Evolutionary conservation across 2,797 vertebrate genomes (phyloP), one percentile per base, ranked within the genome.

Genomic region (Tolypeutes matacus): DNA sequence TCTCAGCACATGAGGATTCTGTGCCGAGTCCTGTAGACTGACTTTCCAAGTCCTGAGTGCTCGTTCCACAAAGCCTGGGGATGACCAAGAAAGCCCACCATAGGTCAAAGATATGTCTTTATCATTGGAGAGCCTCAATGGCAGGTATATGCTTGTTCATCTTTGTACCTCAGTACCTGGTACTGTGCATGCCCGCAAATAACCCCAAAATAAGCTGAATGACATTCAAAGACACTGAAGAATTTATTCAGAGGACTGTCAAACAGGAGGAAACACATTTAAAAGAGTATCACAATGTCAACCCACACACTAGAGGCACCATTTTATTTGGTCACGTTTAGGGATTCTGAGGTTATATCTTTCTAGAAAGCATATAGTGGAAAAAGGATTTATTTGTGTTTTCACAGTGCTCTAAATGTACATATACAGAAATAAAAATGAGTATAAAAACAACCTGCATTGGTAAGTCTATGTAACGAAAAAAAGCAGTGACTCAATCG

Each of bases 311-410:
- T 42, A 62, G 0, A 62, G 21, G 13, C 82, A 78, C 77, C 36
- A 77, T 81, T 95, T 89, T 46, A 77, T 51, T 27, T 75, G 25
- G 34, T 15, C 49, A 20, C 62, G 69, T 85, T 51, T 89, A 89
- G 42, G 42, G 17, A 92, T 34, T 92, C 77, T 53, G 18, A 85
- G n/a, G 42, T 94, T 82, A 27, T 46, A 20, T 58, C 12, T 34
- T 7, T 88, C 82, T 23, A 64, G 34, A 86, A 95, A 85, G 15
- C 62, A 86, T 29, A 80, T 76, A 42, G 25, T 36, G 51, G n/a
- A 69, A 69, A 25, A 93, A 51, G 27, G 77, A 53, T 39, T 91
- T 10, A 72, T 56, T 51, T 92, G 46, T 65, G 29, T 29, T 92
- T 92, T 92, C 90, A 93, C 78, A 15, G 27, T 31, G 15, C 42